Evolutionary conservation across 2,113 vertebrate species (phyloP), one percentile per base, ranked within the genome.

Genomic region (Sceloporus tristichus): DNA sequence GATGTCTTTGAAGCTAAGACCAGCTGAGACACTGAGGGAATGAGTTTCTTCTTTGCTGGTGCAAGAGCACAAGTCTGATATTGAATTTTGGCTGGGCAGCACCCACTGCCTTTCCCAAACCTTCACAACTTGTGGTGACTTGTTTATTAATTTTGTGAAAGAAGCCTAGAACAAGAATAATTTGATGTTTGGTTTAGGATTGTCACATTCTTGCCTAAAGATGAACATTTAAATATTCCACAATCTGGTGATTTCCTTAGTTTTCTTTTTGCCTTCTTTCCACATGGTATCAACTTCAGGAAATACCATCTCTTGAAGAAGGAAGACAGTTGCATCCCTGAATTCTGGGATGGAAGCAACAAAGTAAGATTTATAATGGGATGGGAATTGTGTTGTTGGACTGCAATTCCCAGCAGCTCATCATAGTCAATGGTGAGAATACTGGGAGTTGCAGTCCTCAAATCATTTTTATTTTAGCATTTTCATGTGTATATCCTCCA

Each of bases 301-400:
- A 98, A 96, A 93, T 95, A 96, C 16, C 92, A 97, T 38, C 86
- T 96, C 73, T 95, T 93, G 59, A 89, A 91, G 89, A 96, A 94
- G 91, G 94, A 95, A 91, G 96, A 95, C 48, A 91, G 89, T 88
- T 94, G 92, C 21, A 89, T 91, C 34, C 86, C 94, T 71, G 87
- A 94, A 76, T 89, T 84, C 16, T 97, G 97, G 97, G 96, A 97
- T 42, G 90, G 48, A 90, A 94, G 88, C 90, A 97, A 96, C 82
- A 96, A 97, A 96, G 97, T 98, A 92, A 94, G 14, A 11, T 71
- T 77, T 40, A 48, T 56, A 42, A 14, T 62, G 59, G 59, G 59
- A 62, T 62, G 59, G 59, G 59, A 14, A 62, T 16, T 62, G 4
- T 62, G 59, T 62, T 62, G 59, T 62, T 62, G 3, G 59, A 62